Evolutionary conservation across 2,888 invertebrate genomes (phyloP), one percentile per base, ranked within the genome.

Genomic region (Autographa pulchrina): DNA sequence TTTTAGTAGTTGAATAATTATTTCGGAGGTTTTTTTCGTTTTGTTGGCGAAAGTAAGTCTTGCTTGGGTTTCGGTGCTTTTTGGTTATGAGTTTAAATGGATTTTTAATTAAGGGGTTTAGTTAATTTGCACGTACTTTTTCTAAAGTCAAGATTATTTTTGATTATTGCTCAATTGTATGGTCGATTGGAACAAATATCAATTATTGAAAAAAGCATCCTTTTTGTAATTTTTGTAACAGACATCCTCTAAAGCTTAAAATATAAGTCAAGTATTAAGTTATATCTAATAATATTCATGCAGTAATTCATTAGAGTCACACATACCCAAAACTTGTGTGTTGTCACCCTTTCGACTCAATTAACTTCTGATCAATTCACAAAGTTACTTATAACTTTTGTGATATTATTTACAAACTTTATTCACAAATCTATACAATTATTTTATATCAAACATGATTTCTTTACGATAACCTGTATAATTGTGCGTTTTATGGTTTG

Each of bases 1-100:
- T 68, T 70, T 65, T 73, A 80, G 72, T 74, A 54, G 63, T 20
- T 70, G 59, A 80, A 74, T 80, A 68, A 66, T 68, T 68, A 58
- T n/a, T 14, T 20, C 58, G 18, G 60, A 71, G 31, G n/a, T 60
- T 65, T 75, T 79, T 68, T 75, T 66, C 3, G 0, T 18, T 54
- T 43, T 5, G 16, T 14, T 14, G 14, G 14, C 2, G 14, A 43
- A 43, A 43, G 43, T 43, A 14, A 43, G 43, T 14, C 43, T 43
- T 43, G 14, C 43, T 43, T 16, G 14, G 43, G 14, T 14, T 16
- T 43, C 16, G 16, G 4, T 16, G 5, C 16, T 5, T 43, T 14
- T 16, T 43, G 43, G 43, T 43, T 43, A 13, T 43, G 43, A 16
- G 5, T 43, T 16, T 43, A 43, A 43, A 43, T 16, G 16, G 43